Base-by-base conservation (phyloP, 1,140 invertebrate genomes). In the Lethrus apterus region DNA sequence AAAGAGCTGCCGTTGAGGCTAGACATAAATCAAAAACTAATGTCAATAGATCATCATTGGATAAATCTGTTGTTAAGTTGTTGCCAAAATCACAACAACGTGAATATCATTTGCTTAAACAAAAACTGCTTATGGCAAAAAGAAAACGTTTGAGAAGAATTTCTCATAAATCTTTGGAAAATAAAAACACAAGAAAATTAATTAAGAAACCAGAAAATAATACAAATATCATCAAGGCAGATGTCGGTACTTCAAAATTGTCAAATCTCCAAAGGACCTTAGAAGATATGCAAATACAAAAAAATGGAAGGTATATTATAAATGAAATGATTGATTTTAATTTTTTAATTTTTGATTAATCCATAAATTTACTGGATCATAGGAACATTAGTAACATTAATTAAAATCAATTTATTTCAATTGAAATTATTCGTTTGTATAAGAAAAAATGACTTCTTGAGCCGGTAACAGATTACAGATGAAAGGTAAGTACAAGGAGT, bases 401-500 rank as follows among this genome's bases (percentile, higher is more conserved):
- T 21, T n/a, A 13, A n/a, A 29, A 13, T 42, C n/a, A 29, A n/a
- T 11, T 30, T 2, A 11, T 42, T 42, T 42, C 11, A 11, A 23
- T 42, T 29, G n/a, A 3, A 13, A n/a, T 15, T 40, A 17, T 20
- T 9, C 15, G 17, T 18, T 9, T 24, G 18, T 30, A 30, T 32
- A 35, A 38, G 35, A 38, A 38, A 38, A 21, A 38, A 21, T 38
- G 35, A 38, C 35, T 38, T 42, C 24, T 42, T 45, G 34, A 44
- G 34, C 42, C 45, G 26, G 31, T 40, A 45, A 44, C 36, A 65
- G 65, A 55, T 64, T 60, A 48, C 63, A 67, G 59, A 59, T 62
- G 33, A 56, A 65, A 54, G 62, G 59, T 50, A 63, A 60, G 57
- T 67, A 67, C 57, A 53, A 54, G 48, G 50, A 46, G n/a, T 53